These are phyloP conservation scores for Ranitomeya variabilis DNA, from an alignment of 2,113 vertebrate species.

Conservation along the genomic window DNA sequence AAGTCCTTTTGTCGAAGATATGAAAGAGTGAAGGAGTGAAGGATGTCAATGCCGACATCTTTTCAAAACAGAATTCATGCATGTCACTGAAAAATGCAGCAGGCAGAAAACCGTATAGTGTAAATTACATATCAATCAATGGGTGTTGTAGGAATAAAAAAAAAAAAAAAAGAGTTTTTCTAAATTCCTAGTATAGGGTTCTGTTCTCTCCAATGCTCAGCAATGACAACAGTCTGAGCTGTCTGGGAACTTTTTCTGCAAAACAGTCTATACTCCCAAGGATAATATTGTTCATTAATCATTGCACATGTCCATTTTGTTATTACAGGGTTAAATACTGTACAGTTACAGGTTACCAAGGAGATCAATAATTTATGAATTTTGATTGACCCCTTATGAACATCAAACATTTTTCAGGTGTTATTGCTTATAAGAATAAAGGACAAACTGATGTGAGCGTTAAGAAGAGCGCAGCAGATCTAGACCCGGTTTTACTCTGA, in stretches of 20 bases:
- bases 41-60: constrained; percentile 2
- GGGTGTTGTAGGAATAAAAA: neutral
- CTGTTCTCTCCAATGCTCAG: neutral
- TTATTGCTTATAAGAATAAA: constrained; percentile 4
- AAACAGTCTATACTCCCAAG: neutral
- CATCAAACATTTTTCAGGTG: neutral
- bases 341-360: neutral
- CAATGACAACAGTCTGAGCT: neutral
- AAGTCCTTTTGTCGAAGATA: neutral
- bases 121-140: constrained; percentile 5
- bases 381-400: neutral
- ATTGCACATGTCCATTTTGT: neutral
- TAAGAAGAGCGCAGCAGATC: constrained; percentile 1
- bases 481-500: constrained; percentile 21
- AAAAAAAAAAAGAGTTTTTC: neutral
- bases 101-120: constrained; percentile 3
- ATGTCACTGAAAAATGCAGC: constrained; percentile 1
- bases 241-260: neutral
- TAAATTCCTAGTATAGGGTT: neutral
- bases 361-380: constrained; percentile 4
- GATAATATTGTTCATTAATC: neutral
- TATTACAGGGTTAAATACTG: neutral
- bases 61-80: neutral
- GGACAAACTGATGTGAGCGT: too few species aligned
- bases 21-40: constrained; percentile 3